A percentile compares a stretch with the other conserved stretches of the same genome.
These are phyloP conservation scores for Ethmia dodecea DNA, from an alignment of 2,888 invertebrate genomes.

Conservation along the genomic window DNA sequence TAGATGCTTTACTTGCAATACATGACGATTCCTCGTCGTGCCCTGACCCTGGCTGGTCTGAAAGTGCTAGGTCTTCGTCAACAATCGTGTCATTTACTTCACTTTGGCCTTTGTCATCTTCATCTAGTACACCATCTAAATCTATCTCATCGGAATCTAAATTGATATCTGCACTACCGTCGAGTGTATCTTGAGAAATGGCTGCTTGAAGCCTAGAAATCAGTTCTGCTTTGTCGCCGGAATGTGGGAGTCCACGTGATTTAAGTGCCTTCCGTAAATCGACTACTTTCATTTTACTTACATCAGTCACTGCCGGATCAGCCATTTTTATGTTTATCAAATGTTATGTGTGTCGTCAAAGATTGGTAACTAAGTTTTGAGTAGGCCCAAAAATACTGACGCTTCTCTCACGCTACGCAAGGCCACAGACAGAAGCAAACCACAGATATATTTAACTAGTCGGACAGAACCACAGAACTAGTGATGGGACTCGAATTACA, in stretches of 20 bases:
- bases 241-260: constrained; percentile 82
- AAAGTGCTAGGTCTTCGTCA: constrained; percentile 59
- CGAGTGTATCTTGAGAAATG: constrained; percentile 30
- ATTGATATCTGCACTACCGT: background rate
- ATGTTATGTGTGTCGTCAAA: background rate
- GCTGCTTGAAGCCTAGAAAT: background rate
- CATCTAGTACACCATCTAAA: constrained; percentile 71
- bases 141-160: constrained; percentile 50
- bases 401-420: too few species aligned
- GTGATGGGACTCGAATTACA: too few species aligned
- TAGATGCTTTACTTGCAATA: too few species aligned
- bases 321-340: constrained; percentile 31
- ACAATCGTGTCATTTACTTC: constrained; percentile 57
- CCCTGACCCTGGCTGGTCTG: constrained; percentile 12
- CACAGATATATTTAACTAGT: too few species aligned
- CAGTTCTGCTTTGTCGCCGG: constrained; percentile 88
- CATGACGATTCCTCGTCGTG: too few species aligned
- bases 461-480: too few species aligned
- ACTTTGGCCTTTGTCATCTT: constrained; percentile 69
- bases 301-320: constrained; percentile 42
- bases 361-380: too few species aligned
- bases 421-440: too few species aligned
- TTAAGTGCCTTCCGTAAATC: constrained; percentile 91
- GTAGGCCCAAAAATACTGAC: too few species aligned
- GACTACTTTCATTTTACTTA: constrained; percentile 83